phyloP scores from a whole-genome alignment of 2,113 vertebrate genomes.

The Oenanthe melanoleuca region DNA sequence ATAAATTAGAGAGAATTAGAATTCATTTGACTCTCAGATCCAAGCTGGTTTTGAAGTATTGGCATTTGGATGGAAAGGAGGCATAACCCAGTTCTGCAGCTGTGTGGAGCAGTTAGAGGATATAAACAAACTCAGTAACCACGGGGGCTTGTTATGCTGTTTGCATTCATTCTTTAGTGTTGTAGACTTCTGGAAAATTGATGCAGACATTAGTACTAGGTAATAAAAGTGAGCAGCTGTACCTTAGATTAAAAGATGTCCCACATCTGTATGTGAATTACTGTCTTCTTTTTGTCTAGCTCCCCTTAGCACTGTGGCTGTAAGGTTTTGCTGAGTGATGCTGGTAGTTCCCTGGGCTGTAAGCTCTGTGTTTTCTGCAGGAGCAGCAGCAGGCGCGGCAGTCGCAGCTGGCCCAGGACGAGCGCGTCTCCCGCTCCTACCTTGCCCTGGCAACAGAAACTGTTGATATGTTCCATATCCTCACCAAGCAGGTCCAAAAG shows the following conservation, averaged over 20 bases:
- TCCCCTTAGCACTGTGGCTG: not conserved
- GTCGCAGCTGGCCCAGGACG: conserved; percentile 96
- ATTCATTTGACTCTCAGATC: not conserved
- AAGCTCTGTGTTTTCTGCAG: conserved; percentile 63
- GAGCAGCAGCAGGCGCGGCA: conserved; percentile 98
- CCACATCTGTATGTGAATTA: not conserved
- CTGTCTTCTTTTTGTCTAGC: not conserved
- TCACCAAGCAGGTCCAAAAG: conserved; percentile 99
- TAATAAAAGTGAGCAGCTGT: not conserved
- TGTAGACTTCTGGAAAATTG: not conserved
- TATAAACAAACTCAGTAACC: not conserved
- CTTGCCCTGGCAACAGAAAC: conserved; percentile 96
- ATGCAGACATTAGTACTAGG: not conserved
- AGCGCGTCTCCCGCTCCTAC: conserved; percentile 95
- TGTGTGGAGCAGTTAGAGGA: not conserved
- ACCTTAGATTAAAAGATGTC: not conserved
- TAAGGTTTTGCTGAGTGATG: too few relatives aligned
- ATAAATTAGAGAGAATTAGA: not conserved
- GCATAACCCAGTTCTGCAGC: conserved; percentile 1
- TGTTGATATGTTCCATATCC: conserved; percentile 99
- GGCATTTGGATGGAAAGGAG: conserved; percentile 10
- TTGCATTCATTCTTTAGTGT: not conserved
- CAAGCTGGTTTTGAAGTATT: not conserved
- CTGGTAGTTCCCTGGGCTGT: too few relatives aligned
- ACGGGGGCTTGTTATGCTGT: not conserved